phyloP scores from a whole-genome alignment of 2,113 vertebrate genomes.

The Oryzias melastigma region DNA sequence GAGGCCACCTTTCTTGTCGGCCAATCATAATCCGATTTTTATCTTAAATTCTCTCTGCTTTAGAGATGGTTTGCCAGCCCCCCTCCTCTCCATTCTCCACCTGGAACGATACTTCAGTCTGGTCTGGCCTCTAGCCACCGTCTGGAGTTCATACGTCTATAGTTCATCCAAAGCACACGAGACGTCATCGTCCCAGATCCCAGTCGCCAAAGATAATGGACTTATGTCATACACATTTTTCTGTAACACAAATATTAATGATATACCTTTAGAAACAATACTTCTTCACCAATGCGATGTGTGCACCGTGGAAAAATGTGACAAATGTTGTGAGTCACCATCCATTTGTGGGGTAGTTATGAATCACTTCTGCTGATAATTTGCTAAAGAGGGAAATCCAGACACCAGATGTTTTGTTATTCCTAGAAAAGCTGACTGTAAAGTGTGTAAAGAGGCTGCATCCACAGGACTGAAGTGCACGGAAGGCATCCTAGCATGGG shows the following conservation, averaged over 20 bases:
- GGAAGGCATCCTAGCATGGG: constrained; percentile 61
- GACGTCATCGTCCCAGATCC: too few species aligned
- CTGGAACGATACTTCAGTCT: too few species aligned
- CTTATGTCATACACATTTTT: too few species aligned
- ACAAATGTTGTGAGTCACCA: neutral
- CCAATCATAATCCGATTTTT: too few species aligned
- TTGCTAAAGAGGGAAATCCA: neutral
- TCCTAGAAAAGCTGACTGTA: constrained; percentile 12
- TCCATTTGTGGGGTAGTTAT: neutral
- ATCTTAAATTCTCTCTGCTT: too few species aligned
- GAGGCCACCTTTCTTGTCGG: too few species aligned
- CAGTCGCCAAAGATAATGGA: too few species aligned
- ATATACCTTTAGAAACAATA: neutral
- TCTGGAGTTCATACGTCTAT: too few species aligned
- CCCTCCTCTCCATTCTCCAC: too few species aligned
- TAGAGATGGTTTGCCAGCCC: too few species aligned
- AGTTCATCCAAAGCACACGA: too few species aligned
- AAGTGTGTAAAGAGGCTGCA: constrained; percentile 42
- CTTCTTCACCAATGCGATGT: neutral
- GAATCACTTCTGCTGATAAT: constrained; percentile 11
- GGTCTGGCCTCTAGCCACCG: too few species aligned
- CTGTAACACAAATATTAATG: neutral
- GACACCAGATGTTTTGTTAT: constrained; percentile 4
- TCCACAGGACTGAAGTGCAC: constrained; percentile 36
- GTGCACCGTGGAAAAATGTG: constrained; percentile 5